Evolutionary conservation across 2,113 vertebrate genomes (phyloP).

Genomic region (Hypanus sabinus): DNA sequence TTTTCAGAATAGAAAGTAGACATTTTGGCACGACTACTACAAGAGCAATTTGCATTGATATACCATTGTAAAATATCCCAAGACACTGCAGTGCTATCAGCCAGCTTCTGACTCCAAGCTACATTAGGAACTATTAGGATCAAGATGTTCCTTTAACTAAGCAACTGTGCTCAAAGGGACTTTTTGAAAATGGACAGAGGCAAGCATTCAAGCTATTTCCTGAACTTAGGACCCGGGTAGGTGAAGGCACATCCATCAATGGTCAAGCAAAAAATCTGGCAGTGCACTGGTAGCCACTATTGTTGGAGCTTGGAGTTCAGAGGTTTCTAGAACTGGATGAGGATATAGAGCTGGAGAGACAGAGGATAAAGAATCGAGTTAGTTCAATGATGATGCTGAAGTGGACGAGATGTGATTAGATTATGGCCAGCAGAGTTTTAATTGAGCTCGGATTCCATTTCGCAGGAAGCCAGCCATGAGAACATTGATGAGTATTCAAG

Average conservation of each 20-base stretch:
- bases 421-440: neutral
- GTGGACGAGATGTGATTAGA: neutral
- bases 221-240: neutral
- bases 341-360: neutral
- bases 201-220: neutral
- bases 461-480: neutral
- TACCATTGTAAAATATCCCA: neutral
- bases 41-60: constrained; percentile 4
- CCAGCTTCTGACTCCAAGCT: neutral
- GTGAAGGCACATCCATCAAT: neutral
- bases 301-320: neutral
- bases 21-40: neutral
- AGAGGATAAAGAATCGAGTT: neutral
- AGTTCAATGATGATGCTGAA: neutral
- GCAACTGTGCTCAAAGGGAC: neutral
- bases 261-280: neutral
- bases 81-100: neutral
- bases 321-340: neutral
- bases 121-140: neutral
- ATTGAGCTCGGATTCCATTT: neutral
- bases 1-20: neutral
- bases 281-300: neutral
- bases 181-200: neutral
- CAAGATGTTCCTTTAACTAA: neutral
- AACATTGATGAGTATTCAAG: neutral